phyloP scores from a whole-genome alignment of 2,888 invertebrate genomes.

The Eupithecia insigniata region DNA sequence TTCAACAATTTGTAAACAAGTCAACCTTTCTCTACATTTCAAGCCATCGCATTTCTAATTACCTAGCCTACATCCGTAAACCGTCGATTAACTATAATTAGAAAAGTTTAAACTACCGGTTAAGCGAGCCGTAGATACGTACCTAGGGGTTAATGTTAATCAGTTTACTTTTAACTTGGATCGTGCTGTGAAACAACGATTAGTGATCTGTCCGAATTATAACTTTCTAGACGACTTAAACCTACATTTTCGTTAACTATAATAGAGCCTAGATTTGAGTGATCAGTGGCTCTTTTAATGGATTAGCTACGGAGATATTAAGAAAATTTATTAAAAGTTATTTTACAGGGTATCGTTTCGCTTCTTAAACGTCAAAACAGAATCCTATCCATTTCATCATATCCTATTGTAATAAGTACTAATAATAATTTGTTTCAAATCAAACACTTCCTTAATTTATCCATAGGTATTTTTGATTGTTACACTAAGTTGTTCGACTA shows the following conservation, averaged over 20 bases:
- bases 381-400: not conserved
- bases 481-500: too few species aligned
- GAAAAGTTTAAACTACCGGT: slow-evolving; percentile 68
- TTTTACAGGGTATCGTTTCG: not conserved
- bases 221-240: slow-evolving; percentile 61
- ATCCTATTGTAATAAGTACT: not conserved
- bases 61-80: slow-evolving; percentile 55
- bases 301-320: not conserved
- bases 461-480: too few species aligned
- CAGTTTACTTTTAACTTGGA: slow-evolving; percentile 65
- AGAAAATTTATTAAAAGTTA: not conserved
- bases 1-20: slow-evolving; percentile 28
- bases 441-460: too few species aligned
- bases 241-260: not conserved
- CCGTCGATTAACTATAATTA: slow-evolving; percentile 72
- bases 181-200: slow-evolving; percentile 68
- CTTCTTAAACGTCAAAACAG: not conserved
- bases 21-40: slow-evolving; percentile 23
- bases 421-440: too few species aligned
- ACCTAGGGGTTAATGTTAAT: slow-evolving; percentile 60
- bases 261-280: not conserved
- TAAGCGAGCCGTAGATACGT: slow-evolving; percentile 45
- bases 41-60: slow-evolving; percentile 41
- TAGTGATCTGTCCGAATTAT: slow-evolving; percentile 67
- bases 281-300: not conserved